Conservation (phyloP, 2,888 invertebrate species). For the Trachelus stipa region DNA sequence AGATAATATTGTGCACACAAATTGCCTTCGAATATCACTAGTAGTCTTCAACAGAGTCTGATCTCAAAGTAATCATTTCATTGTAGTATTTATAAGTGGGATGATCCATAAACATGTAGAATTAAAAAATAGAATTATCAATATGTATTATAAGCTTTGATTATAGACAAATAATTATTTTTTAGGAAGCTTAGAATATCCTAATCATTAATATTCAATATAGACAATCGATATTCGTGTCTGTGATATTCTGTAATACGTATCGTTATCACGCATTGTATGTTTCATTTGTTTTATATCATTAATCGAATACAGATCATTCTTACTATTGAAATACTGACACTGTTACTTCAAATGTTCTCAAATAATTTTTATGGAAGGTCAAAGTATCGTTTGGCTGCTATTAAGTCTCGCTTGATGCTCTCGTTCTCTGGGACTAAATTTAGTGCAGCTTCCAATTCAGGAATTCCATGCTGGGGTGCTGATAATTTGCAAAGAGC, state of each 20-base stretch:
- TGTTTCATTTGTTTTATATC: not conserved
- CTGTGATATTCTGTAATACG: conserved; percentile 35
- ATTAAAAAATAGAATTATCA: not conserved
- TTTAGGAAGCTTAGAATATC: not conserved
- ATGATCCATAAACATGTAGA: not conserved
- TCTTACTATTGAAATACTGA: conserved; percentile 32
- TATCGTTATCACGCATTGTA: not conserved
- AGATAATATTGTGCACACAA: not conserved
- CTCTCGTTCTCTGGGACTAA: conserved; percentile 74
- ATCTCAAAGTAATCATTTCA: not conserved
- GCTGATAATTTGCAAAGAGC: conserved; percentile 79
- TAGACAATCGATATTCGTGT: conserved; percentile 16
- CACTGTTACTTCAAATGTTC: conserved; percentile 36
- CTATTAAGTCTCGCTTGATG: conserved; percentile 71
- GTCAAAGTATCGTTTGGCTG: conserved; percentile 45
- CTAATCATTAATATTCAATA: not conserved
- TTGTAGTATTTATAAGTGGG: not conserved
- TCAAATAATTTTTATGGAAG: not conserved
- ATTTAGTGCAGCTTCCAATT: conserved; percentile 80
- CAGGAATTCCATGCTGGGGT: conserved; percentile 77
- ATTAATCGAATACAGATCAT: conserved; percentile 33
- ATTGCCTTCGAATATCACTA: not conserved
- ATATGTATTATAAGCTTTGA: not conserved
- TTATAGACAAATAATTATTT: not conserved
- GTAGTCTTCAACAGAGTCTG: not conserved